Base-by-base conservation (phyloP, 2,113 vertebrate genomes). In the Alethe diademata region DNA sequence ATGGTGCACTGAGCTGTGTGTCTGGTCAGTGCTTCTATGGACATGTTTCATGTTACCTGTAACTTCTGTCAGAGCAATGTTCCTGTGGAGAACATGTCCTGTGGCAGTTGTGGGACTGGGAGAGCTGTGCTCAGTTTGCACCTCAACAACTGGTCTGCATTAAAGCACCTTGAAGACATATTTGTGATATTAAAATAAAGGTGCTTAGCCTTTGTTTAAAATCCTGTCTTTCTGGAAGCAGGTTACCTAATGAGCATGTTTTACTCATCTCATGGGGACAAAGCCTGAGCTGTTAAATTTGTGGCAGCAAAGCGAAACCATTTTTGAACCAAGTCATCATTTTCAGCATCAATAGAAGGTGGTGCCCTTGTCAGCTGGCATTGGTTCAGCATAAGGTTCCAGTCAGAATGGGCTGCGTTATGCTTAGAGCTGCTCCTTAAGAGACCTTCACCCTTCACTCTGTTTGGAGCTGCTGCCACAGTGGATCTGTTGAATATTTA, bases 401-500 rank as follows among this genome's bases (percentile, higher is more conserved):
- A 56, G 66, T 78, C 78, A 78, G 90, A 94, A 67, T n/a, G 83
- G 74, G 47, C 74, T 71, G 88, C 5, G 1, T 70, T 66, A 7
- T 53, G 56, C 60, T 86, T 65, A 22, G 65, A 64, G 64, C 61
- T 78, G 71, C 53, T 85, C 67, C 92, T 80, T 80, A 26, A 45
- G 76, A 85, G 86, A 88, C 93, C 78, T 96, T 95, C 90, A 92
- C 67, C 82, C 64, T 71, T 88, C 45, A 7, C 88, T 93, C 11
- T 85, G 76, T 91, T 95, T 78, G 69, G 75, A 84, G 56, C 72
- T 71, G 51, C 76, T 88, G 82, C 66, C 86, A 14, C 14, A 38
- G n/a, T 83, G 54, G 58, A 19, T 81, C 73, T 87, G 4, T 14
- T 94, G 90, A 91, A 93, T 93, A 95, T 95, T 95, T 89, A 85